Evolutionary conservation across 1,140 invertebrate species (phyloP).

Genomic region (Atta colombica): DNA sequence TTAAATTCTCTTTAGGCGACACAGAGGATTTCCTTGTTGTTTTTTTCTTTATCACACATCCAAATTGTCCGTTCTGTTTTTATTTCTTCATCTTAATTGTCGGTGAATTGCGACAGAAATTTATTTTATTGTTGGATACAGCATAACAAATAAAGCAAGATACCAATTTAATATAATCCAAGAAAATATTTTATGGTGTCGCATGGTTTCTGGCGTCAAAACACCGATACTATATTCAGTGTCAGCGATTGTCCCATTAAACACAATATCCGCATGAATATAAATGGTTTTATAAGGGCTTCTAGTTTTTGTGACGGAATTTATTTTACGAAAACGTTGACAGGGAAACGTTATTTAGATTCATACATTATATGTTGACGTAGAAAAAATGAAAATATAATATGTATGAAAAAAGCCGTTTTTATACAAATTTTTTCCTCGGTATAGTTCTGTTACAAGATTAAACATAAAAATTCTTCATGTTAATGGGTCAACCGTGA

Average conservation of each 20-base stretch:
- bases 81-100: slow-evolving; percentile 29
- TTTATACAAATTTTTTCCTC: slow-evolving; percentile 1
- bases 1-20: slow-evolving; percentile 24
- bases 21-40: neutral
- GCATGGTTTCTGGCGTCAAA: slow-evolving; percentile 32
- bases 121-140: neutral
- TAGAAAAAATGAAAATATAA: slow-evolving; percentile 3
- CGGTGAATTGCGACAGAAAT: slow-evolving; percentile 43
- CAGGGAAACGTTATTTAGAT: slow-evolving; percentile 12
- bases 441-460: neutral
- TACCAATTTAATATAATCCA: slow-evolving; percentile 23
- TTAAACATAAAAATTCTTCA: slow-evolving; percentile 17
- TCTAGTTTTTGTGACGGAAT: slow-evolving; percentile 12
- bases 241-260: slow-evolving; percentile 57
- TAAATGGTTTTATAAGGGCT: slow-evolving; percentile 12
- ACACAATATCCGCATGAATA: slow-evolving; percentile 37
- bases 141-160: neutral
- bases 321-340: slow-evolving; percentile 39
- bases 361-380: neutral
- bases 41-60: slow-evolving; percentile 34
- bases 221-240: slow-evolving; percentile 45
- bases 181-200: slow-evolving; percentile 4
- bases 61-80: slow-evolving; percentile 32
- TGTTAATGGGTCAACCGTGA: slow-evolving; percentile 54
- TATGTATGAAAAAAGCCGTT: neutral